These are phyloP conservation scores for Selene dorsalis DNA, from an alignment of 2,797 vertebrate species.

Conservation along the genomic window DNA sequence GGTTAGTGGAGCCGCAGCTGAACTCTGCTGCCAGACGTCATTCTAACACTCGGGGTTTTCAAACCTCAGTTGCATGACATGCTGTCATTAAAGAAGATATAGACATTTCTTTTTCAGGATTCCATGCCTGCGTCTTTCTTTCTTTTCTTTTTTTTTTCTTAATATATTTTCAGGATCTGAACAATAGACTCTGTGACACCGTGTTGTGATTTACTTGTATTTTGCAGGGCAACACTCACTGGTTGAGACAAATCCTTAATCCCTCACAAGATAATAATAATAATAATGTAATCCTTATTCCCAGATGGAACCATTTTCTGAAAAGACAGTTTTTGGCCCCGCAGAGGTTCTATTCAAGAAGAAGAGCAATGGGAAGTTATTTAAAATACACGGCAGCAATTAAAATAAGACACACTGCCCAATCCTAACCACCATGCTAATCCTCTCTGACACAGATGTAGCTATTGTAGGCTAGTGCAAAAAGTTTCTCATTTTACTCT, in stretches of 20 bases:
- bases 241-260: slow-evolving; percentile 86
- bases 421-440: slow-evolving; percentile 65
- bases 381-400: slow-evolving; percentile 81
- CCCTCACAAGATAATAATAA: slow-evolving; percentile 85
- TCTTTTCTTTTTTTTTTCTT: slow-evolving; percentile 4
- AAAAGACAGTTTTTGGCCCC: slow-evolving; percentile 69
- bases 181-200: slow-evolving; percentile 76
- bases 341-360: slow-evolving; percentile 73
- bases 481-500: slow-evolving; percentile 55
- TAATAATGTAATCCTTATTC: slow-evolving; percentile 86
- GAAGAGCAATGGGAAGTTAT: slow-evolving; percentile 75
- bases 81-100: slow-evolving; percentile 50
- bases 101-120: slow-evolving; percentile 45
- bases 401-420: slow-evolving; percentile 76
- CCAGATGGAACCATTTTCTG: slow-evolving; percentile 81
- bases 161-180: slow-evolving; percentile 48
- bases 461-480: slow-evolving; percentile 42
- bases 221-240: slow-evolving; percentile 74
- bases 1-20: slow-evolving; percentile 10
- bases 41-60: slow-evolving; percentile 20
- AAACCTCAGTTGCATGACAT: slow-evolving; percentile 22
- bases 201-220: slow-evolving; percentile 79
- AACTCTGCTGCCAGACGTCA: slow-evolving; percentile 43
- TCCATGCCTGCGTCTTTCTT: slow-evolving; percentile 49
- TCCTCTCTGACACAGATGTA: slow-evolving; percentile 71